Base-by-base conservation (phyloP, 2,113 vertebrate species). In the Amblyopsis rosae region DNA sequence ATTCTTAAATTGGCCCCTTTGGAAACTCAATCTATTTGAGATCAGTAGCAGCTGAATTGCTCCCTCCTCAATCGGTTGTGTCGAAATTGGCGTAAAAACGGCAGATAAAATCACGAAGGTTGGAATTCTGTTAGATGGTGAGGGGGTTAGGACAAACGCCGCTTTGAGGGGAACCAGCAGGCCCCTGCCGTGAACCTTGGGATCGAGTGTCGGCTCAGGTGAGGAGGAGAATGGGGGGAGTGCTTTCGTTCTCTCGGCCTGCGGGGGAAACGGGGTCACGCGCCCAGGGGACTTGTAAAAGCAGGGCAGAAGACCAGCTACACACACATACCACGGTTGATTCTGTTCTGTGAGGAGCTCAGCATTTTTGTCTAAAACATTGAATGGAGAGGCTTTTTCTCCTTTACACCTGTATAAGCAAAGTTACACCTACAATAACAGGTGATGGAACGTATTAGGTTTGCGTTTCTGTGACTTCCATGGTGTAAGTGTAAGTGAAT, bases 21-120 rank as follows among this genome's bases (percentile, higher is more conserved):
- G 68, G 87, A 91, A 91, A 92, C 83, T 61, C 33, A 76, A 89
- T 91, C 87, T 88, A 82, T 89, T 87, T 74, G 83, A 90, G 89
- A 92, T 91, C 91, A 92, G 92, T 92, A 92, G 91, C 91, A 92
- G 87, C 88, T 91, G 88, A 92, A 90, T 88, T 86, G 79, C 87
- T 79, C 76, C 58, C 77, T 67, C 74, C 73, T 85, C 84, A 87
- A 84, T 89, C 78, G 73, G 81, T 86, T 90, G 88, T 84, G 86
- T 80, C 77, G 54, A 87, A 92, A 90, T 91, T 90, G 87, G 84
- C 86, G 79, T 90, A 85, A 91, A 92, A 89, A 88, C 74, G 71
- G 77, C 74, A 75, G 87, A 91, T 92, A 90, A 86, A 87, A 91
- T 91, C 88, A 81, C 64, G 48, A 64, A 76, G 76, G 74, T 33